Evolutionary conservation across 2,113 vertebrate genomes (phyloP).

Genomic region (Noctilio leporinus): DNA sequence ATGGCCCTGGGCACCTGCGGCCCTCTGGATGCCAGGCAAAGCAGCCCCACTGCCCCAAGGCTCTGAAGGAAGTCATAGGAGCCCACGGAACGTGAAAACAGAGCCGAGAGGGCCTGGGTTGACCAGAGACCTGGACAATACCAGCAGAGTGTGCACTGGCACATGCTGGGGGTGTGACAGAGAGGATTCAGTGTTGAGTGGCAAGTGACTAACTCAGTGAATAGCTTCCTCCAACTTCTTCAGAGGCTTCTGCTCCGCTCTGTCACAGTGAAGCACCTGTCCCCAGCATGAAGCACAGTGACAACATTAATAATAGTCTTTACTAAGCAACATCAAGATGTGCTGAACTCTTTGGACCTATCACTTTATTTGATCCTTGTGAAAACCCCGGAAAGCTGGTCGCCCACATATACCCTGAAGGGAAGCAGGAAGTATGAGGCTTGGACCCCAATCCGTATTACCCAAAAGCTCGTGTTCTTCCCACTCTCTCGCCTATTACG

Average conservation of each 20-base stretch:
- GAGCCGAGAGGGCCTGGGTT: neutral
- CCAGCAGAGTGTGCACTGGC: fast-evolving
- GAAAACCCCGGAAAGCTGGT: neutral
- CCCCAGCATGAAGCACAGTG: neutral
- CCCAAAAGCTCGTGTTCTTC: neutral
- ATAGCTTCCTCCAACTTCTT: neutral
- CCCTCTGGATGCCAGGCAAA: neutral
- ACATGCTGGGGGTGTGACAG: neutral
- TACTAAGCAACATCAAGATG: neutral
- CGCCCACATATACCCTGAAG: neutral
- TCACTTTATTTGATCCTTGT: neutral
- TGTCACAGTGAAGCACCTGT: neutral
- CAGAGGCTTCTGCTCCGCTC: neutral
- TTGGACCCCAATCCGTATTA: neutral
- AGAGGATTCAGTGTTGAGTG: neutral
- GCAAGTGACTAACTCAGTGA: neutral
- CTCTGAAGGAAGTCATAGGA: neutral
- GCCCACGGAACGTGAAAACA: neutral
- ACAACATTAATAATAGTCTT: neutral
- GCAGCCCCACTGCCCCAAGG: neutral
- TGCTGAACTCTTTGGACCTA: neutral
- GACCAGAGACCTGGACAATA: neutral
- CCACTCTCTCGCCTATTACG: neutral
- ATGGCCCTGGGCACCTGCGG: neutral
- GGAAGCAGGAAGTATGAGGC: neutral